Conservation (phyloP, 2,888 invertebrate species). For the Eilema griseolum region DNA sequence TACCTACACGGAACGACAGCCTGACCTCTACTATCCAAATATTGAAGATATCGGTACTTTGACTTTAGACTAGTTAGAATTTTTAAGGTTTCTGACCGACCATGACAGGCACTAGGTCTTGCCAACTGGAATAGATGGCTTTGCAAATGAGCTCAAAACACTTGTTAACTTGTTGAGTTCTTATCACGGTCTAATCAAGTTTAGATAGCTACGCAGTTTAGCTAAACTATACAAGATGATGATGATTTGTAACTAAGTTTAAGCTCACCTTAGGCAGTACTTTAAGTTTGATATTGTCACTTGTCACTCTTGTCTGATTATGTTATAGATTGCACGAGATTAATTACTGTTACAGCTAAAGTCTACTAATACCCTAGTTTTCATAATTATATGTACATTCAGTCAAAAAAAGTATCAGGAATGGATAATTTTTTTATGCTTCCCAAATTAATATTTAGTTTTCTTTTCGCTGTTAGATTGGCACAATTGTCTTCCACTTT, state of each 20-base stretch:
- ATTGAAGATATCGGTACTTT: constrained; percentile 7
- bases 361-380: not conserved
- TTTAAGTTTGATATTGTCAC: constrained; percentile 11
- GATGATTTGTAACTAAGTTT: constrained; percentile 19
- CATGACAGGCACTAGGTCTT: not conserved
- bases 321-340: not conserved
- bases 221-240: constrained; percentile 11
- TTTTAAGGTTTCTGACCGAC: constrained; percentile 5
- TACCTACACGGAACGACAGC: constrained; percentile 11
- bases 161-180: not conserved
- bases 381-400: too few relatives aligned
- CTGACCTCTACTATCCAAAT: constrained; percentile 17
- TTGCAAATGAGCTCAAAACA: constrained; percentile 1
- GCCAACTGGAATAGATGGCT: not conserved
- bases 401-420: too few relatives aligned
- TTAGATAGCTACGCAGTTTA: constrained; percentile 2
- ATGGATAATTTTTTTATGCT: too few relatives aligned
- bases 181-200: not conserved
- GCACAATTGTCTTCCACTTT: too few relatives aligned
- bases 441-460: too few relatives aligned
- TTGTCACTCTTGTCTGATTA: constrained; percentile 4
- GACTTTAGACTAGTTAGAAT: constrained; percentile 5
- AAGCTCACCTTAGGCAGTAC: not conserved
- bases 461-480: too few relatives aligned
- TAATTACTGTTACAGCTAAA: not conserved